Conservation (phyloP, 2,888 invertebrate species). For the Nycteola revayana region DNA sequence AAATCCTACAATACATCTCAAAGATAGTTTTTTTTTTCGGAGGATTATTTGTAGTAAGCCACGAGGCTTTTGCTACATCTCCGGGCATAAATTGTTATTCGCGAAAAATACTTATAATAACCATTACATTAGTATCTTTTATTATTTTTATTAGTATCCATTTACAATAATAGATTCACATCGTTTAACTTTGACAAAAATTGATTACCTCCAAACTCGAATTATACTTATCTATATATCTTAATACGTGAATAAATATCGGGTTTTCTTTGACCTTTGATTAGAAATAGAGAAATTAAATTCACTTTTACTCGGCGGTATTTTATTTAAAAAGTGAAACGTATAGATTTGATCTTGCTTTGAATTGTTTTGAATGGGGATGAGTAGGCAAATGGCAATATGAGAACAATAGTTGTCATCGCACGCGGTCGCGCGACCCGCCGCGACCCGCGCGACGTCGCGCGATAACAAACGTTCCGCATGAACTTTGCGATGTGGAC, state of each 20-base stretch:
- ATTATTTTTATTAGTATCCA: constrained; percentile 24
- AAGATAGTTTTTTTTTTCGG: too few species aligned
- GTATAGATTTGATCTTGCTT: constrained; percentile 47
- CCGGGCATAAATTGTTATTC: too few species aligned
- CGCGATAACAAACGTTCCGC: constrained; percentile 16
- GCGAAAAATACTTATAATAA: constrained; percentile 12
- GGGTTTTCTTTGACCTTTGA: constrained; percentile 47
- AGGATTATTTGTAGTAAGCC: too few species aligned
- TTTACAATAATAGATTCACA: constrained; percentile 19
- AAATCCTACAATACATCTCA: too few species aligned
- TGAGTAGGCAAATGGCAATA: constrained; percentile 51
- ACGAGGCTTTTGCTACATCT: too few species aligned
- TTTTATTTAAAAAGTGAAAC: constrained; percentile 59
- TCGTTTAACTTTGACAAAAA: constrained; percentile 28
- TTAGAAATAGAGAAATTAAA: constrained; percentile 20
- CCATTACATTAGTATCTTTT: constrained; percentile 11
- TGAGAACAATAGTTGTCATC: constrained; percentile 26
- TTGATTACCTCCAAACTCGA: constrained; percentile 26
- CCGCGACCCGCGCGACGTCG: constrained; percentile 19
- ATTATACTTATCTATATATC: constrained; percentile 4
- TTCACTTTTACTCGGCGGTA: constrained; percentile 55
- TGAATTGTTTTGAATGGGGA: constrained; percentile 62
- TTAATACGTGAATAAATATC: constrained; percentile 26
- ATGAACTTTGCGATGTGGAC: constrained; percentile 22
- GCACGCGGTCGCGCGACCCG: constrained; percentile 12